Conservation (phyloP, 2,888 invertebrate genomes). For the Cheilosia scutellata region DNA sequence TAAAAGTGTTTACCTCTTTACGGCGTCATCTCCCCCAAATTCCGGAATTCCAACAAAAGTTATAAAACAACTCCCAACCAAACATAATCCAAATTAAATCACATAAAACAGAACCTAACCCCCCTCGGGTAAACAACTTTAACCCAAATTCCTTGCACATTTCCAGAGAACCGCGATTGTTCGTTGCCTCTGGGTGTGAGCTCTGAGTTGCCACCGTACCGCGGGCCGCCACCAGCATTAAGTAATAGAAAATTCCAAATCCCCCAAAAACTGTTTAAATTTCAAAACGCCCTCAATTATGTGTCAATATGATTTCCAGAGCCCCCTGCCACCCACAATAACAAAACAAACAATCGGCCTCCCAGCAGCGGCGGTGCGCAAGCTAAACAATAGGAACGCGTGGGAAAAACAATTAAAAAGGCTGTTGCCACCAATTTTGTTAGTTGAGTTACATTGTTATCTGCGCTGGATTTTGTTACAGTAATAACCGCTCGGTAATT, state of each 20-base stretch:
- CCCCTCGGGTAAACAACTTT: conserved; percentile 55
- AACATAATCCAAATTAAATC: conserved; percentile 49
- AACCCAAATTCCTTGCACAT: conserved; percentile 66
- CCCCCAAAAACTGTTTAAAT: conserved; percentile 64
- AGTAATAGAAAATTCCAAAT: conserved; percentile 63
- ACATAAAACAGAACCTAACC: conserved; percentile 47
- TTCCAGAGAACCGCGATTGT: conserved; percentile 56
- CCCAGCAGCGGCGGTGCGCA: conserved; percentile 30
- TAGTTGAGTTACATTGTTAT: conserved; percentile 71
- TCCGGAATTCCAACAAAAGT: neutral
- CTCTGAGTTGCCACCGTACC: conserved; percentile 30
- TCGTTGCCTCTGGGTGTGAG: conserved; percentile 53
- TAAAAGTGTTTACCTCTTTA: neutral
- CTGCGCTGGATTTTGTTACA: conserved; percentile 56
- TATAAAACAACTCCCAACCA: neutral
- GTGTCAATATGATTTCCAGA: conserved; percentile 73
- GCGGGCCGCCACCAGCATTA: conserved; percentile 20
- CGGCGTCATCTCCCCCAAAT: conserved; percentile 7
- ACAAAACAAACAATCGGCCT: conserved; percentile 37
- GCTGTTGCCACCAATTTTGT: conserved; percentile 70
- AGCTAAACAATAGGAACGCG: conserved; percentile 69
- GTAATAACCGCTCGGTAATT: conserved; percentile 67
- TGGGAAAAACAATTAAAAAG: conserved; percentile 74
- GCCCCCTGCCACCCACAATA: conserved; percentile 25
- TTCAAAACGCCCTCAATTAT: conserved; percentile 76